These are phyloP conservation scores for Drosophila buzzatii DNA, from an alignment of 2,888 invertebrate species.

Conservation along the genomic window DNA sequence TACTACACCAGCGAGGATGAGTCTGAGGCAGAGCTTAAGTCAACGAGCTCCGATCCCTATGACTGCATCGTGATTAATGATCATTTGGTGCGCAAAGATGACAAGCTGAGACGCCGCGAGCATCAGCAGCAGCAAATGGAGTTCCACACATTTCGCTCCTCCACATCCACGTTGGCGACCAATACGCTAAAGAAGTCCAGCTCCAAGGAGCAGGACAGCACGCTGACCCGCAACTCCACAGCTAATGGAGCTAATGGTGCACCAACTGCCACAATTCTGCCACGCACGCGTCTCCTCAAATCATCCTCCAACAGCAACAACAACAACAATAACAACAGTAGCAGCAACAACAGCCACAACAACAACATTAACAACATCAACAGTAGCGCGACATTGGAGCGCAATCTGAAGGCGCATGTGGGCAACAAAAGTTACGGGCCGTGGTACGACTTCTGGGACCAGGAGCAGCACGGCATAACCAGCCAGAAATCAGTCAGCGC, in stretches of 20 bases:
- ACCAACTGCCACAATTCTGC: slow-evolving; percentile 83
- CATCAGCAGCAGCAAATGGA: slow-evolving; percentile 83
- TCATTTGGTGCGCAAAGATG: slow-evolving; percentile 86
- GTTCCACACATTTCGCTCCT: slow-evolving; percentile 85
- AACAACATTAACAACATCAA: slow-evolving; percentile 73
- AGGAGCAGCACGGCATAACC: slow-evolving; percentile 71
- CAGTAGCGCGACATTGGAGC: slow-evolving; percentile 78
- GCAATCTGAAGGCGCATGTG: slow-evolving; percentile 62
- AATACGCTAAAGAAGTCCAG: slow-evolving; percentile 83
- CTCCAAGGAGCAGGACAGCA: slow-evolving; percentile 84
- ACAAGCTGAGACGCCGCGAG: slow-evolving; percentile 82
- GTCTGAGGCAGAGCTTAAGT: slow-evolving; percentile 86
- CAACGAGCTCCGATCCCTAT: slow-evolving; percentile 91
- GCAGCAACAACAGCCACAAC: slow-evolving; percentile 40
- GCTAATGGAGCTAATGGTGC: slow-evolving; percentile 82
- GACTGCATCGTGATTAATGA: slow-evolving; percentile 94
- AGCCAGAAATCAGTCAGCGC: slow-evolving; percentile 62
- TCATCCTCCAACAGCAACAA: slow-evolving; percentile 62
- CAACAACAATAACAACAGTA: slow-evolving; percentile 36
- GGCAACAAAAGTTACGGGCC: slow-evolving; percentile 91
- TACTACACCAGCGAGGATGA: slow-evolving; percentile 88
- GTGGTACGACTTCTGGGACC: slow-evolving; percentile 94
- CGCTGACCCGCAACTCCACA: slow-evolving; percentile 86
- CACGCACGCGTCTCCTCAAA: slow-evolving; percentile 83
- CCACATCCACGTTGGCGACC: slow-evolving; percentile 84